phyloP scores from a whole-genome alignment of 2,113 vertebrate species.

The Sorex araneus region DNA sequence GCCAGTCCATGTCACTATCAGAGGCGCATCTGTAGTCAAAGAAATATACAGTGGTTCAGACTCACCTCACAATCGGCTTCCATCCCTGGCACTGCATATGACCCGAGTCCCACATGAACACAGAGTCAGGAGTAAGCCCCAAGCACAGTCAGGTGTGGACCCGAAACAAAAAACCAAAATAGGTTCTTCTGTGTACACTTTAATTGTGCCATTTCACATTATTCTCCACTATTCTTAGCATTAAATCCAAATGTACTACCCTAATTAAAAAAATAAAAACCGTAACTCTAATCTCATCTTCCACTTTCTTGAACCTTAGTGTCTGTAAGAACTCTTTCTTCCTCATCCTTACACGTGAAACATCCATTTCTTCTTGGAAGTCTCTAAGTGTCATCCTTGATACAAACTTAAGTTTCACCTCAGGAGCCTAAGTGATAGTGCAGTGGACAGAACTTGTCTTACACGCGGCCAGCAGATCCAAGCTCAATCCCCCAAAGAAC shows the following conservation, averaged over 20 bases:
- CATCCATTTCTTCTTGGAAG: background rate
- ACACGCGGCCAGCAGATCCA: too few species aligned
- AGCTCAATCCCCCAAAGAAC: background rate
- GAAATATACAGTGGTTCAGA: too few species aligned
- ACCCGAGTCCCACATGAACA: too few species aligned
- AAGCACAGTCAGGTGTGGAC: too few species aligned
- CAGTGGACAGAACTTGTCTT: too few species aligned
- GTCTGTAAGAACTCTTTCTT: constrained; percentile 17
- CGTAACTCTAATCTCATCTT: background rate
- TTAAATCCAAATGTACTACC: constrained; percentile 48
- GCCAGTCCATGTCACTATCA: background rate
- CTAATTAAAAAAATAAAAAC: background rate
- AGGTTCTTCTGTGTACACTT: background rate
- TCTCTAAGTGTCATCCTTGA: background rate
- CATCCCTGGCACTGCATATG: too few species aligned
- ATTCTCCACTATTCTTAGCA: background rate
- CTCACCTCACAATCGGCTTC: too few species aligned
- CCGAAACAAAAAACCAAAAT: too few species aligned
- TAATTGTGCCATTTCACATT: background rate
- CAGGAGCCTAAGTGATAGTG: too few species aligned
- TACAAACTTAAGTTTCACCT: constrained; percentile 15
- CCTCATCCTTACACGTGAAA: constrained; percentile 26
- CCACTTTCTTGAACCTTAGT: constrained; percentile 17
- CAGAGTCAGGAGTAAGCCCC: too few species aligned
- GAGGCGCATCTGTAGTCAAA: background rate